Conservation (phyloP, 2,113 vertebrate species). For the Anhinga anhinga region DNA sequence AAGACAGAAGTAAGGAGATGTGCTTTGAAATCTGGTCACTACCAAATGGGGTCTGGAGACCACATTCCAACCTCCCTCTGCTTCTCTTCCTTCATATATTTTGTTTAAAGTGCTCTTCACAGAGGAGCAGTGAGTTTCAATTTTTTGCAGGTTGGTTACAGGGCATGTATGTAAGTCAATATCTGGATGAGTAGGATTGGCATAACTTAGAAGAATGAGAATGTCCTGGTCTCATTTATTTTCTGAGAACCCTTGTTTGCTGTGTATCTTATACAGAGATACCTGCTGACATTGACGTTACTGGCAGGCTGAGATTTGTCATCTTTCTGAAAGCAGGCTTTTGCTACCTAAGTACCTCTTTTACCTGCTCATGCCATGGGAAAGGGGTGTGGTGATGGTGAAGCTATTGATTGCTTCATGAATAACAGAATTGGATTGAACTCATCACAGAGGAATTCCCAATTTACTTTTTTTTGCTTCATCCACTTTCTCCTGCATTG, state of each 20-base stretch:
- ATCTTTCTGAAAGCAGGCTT: background rate
- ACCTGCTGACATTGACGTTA: background rate
- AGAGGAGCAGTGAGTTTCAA: background rate
- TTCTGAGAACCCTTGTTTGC: background rate
- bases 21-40: background rate
- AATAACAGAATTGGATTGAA: background rate
- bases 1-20: background rate
- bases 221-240: background rate
- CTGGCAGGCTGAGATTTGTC: background rate
- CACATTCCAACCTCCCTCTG: rapidly evolving
- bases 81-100: background rate
- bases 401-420: background rate
- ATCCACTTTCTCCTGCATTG: background rate
- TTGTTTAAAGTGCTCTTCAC: background rate
- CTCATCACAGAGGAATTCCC: background rate
- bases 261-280: background rate
- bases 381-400: background rate
- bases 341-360: background rate
- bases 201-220: background rate
- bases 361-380: background rate
- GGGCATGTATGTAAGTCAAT: background rate
- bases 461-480: background rate
- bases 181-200: background rate
- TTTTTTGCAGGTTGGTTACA: background rate
- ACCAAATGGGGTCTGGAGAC: background rate